Evolutionary conservation across 2,797 vertebrate genomes (phyloP).

Genomic region (Dallia pectoralis): DNA sequence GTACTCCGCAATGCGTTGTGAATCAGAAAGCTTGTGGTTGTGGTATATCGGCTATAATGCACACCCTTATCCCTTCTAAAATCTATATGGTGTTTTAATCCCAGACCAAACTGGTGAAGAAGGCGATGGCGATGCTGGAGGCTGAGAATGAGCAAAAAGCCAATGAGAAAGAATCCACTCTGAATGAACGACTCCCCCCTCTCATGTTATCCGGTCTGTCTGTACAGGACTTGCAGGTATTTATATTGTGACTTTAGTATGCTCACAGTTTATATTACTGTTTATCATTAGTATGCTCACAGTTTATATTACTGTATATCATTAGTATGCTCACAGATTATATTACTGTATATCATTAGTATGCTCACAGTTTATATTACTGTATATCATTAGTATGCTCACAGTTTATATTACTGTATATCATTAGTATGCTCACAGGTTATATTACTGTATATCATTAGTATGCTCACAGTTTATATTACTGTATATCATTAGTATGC

Average conservation of each 20-base stretch:
- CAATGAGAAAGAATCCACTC: constrained; percentile 61
- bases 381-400: too few species aligned
- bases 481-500: background rate
- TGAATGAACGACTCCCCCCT: constrained; percentile 63
- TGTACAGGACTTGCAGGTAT: constrained; percentile 56
- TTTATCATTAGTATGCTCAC: background rate
- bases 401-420: background rate
- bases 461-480: too few species aligned
- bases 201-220: constrained; percentile 65
- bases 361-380: background rate
- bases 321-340: too few species aligned
- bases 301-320: too few species aligned
- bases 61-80: too few species aligned
- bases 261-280: background rate
- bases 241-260: too few species aligned
- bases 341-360: background rate
- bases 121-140: constrained; percentile 68
- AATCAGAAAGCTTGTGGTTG: too few species aligned
- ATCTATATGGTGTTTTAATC: constrained; percentile 2
- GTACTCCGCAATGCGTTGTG: too few species aligned
- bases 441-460: too few species aligned
- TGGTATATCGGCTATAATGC: too few species aligned
- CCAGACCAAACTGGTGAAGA: constrained; percentile 76
- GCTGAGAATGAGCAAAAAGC: constrained; percentile 60
- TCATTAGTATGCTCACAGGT: background rate